Conservation (phyloP, 2,888 invertebrate genomes). For the Mesopsocus fuscifrons region DNA sequence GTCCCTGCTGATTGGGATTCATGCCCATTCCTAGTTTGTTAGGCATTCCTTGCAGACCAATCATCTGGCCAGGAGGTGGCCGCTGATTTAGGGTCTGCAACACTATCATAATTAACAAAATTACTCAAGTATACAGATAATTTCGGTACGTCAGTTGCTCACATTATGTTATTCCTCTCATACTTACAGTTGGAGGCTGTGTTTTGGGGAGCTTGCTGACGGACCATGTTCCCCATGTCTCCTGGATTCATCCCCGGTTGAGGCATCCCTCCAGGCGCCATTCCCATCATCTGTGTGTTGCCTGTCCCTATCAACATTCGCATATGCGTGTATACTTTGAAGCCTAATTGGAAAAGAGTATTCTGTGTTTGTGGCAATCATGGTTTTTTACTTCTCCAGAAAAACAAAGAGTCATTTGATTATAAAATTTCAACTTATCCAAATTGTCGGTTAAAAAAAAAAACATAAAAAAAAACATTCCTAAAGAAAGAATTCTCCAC, state of each 20-base stretch:
- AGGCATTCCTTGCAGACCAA: constrained; percentile 34
- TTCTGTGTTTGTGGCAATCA: too few species aligned
- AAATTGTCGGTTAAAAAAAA: neutral
- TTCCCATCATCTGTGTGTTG: constrained; percentile 36
- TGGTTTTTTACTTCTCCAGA: too few species aligned
- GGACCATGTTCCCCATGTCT: constrained; percentile 37
- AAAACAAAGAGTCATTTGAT: too few species aligned
- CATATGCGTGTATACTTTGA: too few species aligned
- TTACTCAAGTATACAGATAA: neutral
- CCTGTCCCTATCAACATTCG: constrained; percentile 16
- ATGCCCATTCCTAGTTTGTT: constrained; percentile 32
- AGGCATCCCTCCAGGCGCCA: constrained; percentile 27
- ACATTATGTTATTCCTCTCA: neutral
- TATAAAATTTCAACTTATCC: too few species aligned
- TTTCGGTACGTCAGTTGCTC: too few species aligned
- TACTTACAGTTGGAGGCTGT: constrained; percentile 25
- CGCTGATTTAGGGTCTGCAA: constrained; percentile 57
- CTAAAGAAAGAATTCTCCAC: too few species aligned
- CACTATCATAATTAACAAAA: constrained; percentile 23
- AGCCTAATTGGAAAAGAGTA: too few species aligned
- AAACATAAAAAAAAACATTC: neutral
- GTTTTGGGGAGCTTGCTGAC: constrained; percentile 31
- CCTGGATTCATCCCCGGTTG: constrained; percentile 16
- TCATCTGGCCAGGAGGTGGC: constrained; percentile 32
- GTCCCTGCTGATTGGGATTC: constrained; percentile 18